Evolutionary conservation across 2,888 invertebrate species (phyloP), one percentile per base, ranked within the genome.

Genomic region (Drosophila koepferae): DNA sequence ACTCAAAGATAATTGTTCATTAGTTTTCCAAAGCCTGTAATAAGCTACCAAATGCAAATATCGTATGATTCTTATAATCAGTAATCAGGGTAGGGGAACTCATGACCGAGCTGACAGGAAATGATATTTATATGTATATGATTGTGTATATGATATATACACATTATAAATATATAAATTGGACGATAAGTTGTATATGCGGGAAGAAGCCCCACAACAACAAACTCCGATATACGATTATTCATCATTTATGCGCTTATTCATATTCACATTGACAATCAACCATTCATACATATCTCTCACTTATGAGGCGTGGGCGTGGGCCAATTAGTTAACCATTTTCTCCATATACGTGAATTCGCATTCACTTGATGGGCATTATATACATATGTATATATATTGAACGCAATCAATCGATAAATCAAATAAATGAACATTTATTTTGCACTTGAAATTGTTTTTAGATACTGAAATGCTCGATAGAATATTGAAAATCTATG

Each of bases 81-180:
- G 49, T 20, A 46, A 40, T 41, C 46, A 43, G 51, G 18, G 44
- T 20, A 12, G 62, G 14, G 18, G 34, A 66, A 70, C 66, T 68
- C 68, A 64, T 77, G 63, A 77, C 56, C 53, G 23, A 43, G 12
- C 53, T n/a, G 14, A 36, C 80, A 63, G 80, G 77, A 78, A 78
- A 68, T 65, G 28, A 48, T 56, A 49, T 48, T 31, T n/a, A 49
- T 60, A 41, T 43, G 20, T 56, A 53, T 59, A 38, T 28, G 28
- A 28, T 28, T 28, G 28, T 28, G 28, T 28, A 28, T 6, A 6
- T 28, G 6, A 6, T 28, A 28, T 28, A 28, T 28, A 28, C 6
- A 28, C 28, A 40, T 31, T 63, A 38, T 46, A 18, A 56, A 53
- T 59, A 55, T 23, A 64, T 58, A 61, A 64, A 80, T 72, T 76